These are phyloP conservation scores for Pampusana beccarii DNA, from an alignment of 2,113 vertebrate genomes.

Conservation along the genomic window DNA sequence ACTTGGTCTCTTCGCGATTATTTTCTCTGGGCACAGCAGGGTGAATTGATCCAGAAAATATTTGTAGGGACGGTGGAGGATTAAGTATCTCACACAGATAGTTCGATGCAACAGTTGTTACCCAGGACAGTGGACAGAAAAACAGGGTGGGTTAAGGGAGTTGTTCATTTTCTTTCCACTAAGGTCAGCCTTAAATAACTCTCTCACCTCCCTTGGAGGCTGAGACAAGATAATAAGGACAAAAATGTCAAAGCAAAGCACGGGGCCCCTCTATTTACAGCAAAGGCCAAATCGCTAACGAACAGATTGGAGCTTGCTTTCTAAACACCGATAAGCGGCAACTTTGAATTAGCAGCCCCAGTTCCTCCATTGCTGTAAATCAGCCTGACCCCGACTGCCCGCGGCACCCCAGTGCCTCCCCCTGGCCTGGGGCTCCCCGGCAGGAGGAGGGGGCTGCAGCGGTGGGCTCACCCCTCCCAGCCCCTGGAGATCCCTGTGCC, in stretches of 20 bases:
- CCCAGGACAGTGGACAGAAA: not conserved
- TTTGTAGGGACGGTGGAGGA: not conserved
- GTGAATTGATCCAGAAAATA: conserved; percentile 60
- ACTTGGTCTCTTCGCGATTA: not conserved
- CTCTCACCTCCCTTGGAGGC: conserved; percentile 36
- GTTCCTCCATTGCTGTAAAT: conserved; percentile 46
- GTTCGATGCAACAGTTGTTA: conserved; percentile 32
- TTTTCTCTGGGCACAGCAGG: conserved; percentile 41
- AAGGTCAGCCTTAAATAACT: conserved; percentile 66
- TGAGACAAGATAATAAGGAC: conserved; percentile 63
- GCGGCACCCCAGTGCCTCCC: not conserved
- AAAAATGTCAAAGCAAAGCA: conserved; percentile 61
- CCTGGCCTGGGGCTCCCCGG: not conserved
- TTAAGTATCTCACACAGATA: not conserved
- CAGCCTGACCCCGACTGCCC: not conserved
- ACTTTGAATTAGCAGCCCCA: conserved; percentile 45
- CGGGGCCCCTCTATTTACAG: conserved; percentile 66
- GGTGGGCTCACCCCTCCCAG: not conserved
- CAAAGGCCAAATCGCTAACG: conserved; percentile 64
- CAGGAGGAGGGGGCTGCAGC: not conserved
- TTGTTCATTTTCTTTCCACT: conserved; percentile 56
- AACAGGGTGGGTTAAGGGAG: conserved; percentile 57
- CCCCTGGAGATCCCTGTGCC: conserved; percentile 33
- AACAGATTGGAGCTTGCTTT: conserved; percentile 46
- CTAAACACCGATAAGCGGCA: conserved; percentile 67